A percentile compares a stretch with the other conserved stretches of the same genome.
Conservation (phyloP, 2,888 invertebrate species). For the Chloroclysta siterata region DNA sequence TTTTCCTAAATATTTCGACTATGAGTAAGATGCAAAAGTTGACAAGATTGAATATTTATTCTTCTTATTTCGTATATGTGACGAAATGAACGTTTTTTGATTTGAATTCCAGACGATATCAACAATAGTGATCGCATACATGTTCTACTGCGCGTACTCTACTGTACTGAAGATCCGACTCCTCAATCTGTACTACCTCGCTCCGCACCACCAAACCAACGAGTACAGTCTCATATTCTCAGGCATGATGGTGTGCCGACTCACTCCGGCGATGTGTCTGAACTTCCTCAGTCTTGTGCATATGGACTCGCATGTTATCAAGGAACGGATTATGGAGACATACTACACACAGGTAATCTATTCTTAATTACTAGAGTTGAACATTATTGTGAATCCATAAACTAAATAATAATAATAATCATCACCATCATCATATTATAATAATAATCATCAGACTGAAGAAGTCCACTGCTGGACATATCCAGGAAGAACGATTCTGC, state of each 20-base stretch:
- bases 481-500: too few species aligned
- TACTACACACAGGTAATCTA: constrained; percentile 94
- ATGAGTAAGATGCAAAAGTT: too few species aligned
- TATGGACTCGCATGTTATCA: constrained; percentile 98
- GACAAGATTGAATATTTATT: too few species aligned
- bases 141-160: constrained; percentile 99
- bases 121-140: constrained; percentile 95
- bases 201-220: constrained; percentile 98
- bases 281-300: constrained; percentile 99
- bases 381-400: too few species aligned
- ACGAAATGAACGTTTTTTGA: not conserved
- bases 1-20: too few species aligned
- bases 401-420: too few species aligned
- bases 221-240: constrained; percentile 99
- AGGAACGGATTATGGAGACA: constrained; percentile 92
- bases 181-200: constrained; percentile 98
- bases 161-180: constrained; percentile 98
- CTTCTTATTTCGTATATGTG: too few species aligned
- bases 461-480: too few species aligned
- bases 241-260: constrained; percentile 98
- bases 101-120: constrained; percentile 89
- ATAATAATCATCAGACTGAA: too few species aligned
- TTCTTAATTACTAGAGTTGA: too few species aligned
- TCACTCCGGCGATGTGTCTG: constrained; percentile 99
- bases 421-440: too few species aligned